These are phyloP conservation scores for Paramormyrops hopkinsi DNA, from an alignment of 2,797 vertebrate species.

Conservation along the genomic window DNA sequence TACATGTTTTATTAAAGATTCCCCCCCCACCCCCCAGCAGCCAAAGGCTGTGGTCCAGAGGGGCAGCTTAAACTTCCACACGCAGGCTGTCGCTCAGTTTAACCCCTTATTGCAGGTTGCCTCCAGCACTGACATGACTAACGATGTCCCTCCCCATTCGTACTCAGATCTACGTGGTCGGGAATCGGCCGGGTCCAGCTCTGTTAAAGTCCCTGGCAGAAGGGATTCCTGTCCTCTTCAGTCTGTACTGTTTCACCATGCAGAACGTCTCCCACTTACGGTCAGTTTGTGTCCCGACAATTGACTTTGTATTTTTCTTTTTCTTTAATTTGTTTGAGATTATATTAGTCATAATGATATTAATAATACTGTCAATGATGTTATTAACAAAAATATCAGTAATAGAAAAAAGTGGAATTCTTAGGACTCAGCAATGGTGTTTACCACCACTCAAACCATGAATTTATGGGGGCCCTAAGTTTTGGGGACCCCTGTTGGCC, in stretches of 20 bases:
- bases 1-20: constrained; percentile 6
- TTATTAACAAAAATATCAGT: neutral
- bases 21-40: neutral
- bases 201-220: constrained; percentile 64
- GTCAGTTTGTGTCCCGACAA: constrained; percentile 51
- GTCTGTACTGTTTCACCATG: constrained; percentile 81
- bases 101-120: neutral
- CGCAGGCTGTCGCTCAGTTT: neutral
- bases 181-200: constrained; percentile 64
- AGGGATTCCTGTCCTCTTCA: constrained; percentile 72
- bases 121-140: neutral
- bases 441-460: neutral
- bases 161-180: constrained; percentile 78
- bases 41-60: neutral
- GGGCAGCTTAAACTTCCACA: neutral
- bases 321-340: neutral
- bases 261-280: constrained; percentile 81
- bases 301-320: neutral
- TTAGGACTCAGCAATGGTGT: neutral
- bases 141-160: neutral
- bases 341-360: neutral
- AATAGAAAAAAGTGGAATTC: neutral
- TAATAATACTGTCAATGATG: neutral
- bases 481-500: neutral
- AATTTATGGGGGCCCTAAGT: neutral